Evolutionary conservation across 2,797 vertebrate genomes (phyloP), one percentile per base, ranked within the genome.

Genomic region (Siniperca scherzeri): DNA sequence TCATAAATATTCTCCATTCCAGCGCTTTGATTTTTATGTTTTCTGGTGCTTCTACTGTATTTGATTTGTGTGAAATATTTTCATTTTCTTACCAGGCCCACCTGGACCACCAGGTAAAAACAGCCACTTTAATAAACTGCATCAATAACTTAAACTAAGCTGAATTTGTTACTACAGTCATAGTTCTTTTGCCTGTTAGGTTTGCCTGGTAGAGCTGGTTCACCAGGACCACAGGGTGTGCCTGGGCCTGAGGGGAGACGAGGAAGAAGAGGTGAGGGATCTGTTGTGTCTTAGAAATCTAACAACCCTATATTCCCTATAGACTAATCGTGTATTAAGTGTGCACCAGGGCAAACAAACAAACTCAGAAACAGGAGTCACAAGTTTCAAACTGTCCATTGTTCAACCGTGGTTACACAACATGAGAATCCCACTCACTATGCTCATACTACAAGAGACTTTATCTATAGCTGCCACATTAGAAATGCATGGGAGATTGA

Each of bases 51-150:
- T 79, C 16, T 10, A n/a, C 30, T 73, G 9, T 46, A 2, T 65
- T 64, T 69, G 25, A 16, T 67, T 38, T 70, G 8, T 78, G 3
- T 56, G 1, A 84, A 50, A 73, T 27, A 8, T 56, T 68, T 60
- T 30, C 40, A 53, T 64, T 50, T 48, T 21, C 17, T 78, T 56
- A 55, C 6, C 80, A 97, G 97, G 97, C 11, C 96, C 96, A 17
- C 95, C 96, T 7, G 98, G 98, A 70, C 96, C 96, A n/a, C 95
- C 95, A 95, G 98, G 97, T 98, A 96, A 95, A 93, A 79, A 27
- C 21, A 70, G 5, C 22, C 22, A 44, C 46, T 86, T 65, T 1
- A n/a, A 21, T 73, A 57, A 27, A 7, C 8, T 17, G 16, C 40
- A 38, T 66, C 6, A 36, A 1, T 60, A 22, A 10, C 9, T 13